These are phyloP conservation scores for Aspidoscelis tigris DNA, from an alignment of 2,113 vertebrate genomes.

Conservation along the genomic window DNA sequence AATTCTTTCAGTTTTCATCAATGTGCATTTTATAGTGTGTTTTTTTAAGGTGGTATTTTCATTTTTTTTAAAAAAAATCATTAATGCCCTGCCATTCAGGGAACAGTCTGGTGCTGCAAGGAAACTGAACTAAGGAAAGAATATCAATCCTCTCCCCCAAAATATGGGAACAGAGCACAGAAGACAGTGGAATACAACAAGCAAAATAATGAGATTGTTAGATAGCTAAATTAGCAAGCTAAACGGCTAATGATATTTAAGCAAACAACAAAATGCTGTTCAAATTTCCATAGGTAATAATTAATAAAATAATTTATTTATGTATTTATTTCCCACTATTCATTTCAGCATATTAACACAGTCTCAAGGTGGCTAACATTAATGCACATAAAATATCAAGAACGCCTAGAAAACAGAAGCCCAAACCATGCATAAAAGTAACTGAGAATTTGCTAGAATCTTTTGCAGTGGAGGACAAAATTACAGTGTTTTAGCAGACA, in stretches of 20 bases:
- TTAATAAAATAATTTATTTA: background rate
- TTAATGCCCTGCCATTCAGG: background rate
- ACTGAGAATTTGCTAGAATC: background rate
- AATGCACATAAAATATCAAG: background rate
- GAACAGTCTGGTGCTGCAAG: background rate
- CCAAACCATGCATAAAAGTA: constrained; percentile 1
- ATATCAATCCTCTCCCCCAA: background rate
- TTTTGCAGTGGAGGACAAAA: background rate
- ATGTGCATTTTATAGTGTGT: background rate
- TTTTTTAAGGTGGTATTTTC: background rate
- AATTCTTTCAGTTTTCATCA: background rate
- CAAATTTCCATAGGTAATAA: too few relatives aligned
- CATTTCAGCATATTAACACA: background rate
- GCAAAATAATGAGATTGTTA: background rate
- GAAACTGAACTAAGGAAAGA: background rate
- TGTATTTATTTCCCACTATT: background rate
- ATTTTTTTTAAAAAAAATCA: background rate
- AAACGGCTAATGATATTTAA: background rate
- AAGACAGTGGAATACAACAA: background rate
- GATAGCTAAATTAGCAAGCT: background rate
- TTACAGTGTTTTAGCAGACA: background rate
- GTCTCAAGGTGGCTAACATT: background rate
- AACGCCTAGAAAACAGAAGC: background rate
- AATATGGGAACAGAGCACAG: background rate
- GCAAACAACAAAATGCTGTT: background rate